These are phyloP conservation scores for Ochotona curzoniae DNA, from an alignment of 2,113 vertebrate species.

Conservation along the genomic window DNA sequence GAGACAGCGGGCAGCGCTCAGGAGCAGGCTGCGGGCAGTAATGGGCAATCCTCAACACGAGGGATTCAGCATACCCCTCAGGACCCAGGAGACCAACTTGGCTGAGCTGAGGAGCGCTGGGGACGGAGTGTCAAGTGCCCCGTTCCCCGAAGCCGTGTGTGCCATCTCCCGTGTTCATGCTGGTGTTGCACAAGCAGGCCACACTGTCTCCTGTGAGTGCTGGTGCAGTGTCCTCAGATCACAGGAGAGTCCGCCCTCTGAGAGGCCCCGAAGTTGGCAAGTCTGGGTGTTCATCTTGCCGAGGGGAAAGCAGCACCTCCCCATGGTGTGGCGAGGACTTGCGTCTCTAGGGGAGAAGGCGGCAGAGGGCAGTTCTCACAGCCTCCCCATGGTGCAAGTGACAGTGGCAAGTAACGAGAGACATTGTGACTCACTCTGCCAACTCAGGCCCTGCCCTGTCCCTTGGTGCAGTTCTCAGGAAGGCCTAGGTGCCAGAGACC, in stretches of 20 bases:
- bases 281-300: constrained; percentile 27
- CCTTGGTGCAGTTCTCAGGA: neutral
- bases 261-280: constrained; percentile 36
- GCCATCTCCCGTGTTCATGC: constrained; percentile 12
- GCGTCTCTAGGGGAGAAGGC: neutral
- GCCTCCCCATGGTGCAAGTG: neutral
- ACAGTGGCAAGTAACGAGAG: neutral
- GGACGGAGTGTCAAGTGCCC: neutral
- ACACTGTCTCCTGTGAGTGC: neutral
- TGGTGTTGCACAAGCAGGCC: constrained; percentile 21
- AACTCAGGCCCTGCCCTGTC: neutral
- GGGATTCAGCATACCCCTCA: neutral
- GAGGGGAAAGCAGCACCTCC: neutral
- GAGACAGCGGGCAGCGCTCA: no score
- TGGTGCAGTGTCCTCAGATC: no score
- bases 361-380: neutral
- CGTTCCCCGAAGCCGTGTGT: neutral
- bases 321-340: neutral
- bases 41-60: no score
- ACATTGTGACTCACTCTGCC: neutral
- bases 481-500: neutral
- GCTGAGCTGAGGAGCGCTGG: neutral
- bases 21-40: no score
- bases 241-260: neutral
- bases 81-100: neutral